Base-by-base conservation (phyloP, 2,113 vertebrate species). In the Pterocles gutturalis region DNA sequence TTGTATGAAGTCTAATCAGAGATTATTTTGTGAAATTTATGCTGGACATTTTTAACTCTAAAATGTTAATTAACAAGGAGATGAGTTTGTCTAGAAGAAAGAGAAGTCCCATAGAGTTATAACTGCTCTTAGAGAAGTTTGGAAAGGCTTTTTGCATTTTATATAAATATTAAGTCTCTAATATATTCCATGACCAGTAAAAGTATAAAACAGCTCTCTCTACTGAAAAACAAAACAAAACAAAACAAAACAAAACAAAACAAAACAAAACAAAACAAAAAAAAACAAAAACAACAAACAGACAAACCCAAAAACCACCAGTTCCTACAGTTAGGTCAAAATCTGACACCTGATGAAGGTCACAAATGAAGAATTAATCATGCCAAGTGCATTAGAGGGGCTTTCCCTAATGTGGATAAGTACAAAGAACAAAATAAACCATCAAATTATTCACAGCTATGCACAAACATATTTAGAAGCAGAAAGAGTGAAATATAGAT, bases 51-150 rank as follows among this genome's bases (percentile, higher is more conserved):
- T 96, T 95, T 94, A 87, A 91, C 19, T 71, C 46, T 66, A 92
- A 92, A 94, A 60, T 13, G 14, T 94, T 94, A 95, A 95, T 96
- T 96, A 97, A 87, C 46, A 85, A 60, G 33, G 24, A 85, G 58
- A 94, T 66, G 49, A 77, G 33, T 53, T 87, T 87, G 41, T 84
- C 72, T 57, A 80, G 83, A 33, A 85, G 28, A 55, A 51, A 66
- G 29, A 87, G 82, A 82, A 71, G 18, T 67, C 26, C 26, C 43
- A 57, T 5, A 29, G 54, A 86, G 16, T 86, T 78, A 55, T 54
- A 82, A 85, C 55, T 45, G 31, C 31, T 62, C 31, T 94, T 80
- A 76, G 7, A 43, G 34, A 91, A 46, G 21, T 86, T 58, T 70
- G 41, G 25, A 90, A 92, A 85, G 3, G 28, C 17, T 93, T 94